Conservation (phyloP, 2,888 invertebrate genomes). For the Panzeria rudis region DNA sequence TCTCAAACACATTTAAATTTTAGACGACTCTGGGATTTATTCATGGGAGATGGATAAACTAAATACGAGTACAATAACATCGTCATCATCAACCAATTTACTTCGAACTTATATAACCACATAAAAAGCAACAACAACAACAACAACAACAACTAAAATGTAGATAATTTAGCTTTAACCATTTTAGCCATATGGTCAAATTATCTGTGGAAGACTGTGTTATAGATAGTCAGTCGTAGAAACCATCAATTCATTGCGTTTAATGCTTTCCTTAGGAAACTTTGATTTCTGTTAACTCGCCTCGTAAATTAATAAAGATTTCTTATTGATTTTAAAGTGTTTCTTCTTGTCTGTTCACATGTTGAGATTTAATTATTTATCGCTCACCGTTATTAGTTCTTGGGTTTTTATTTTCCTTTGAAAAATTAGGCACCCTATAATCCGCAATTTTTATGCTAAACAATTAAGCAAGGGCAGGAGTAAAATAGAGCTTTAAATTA, state of each 20-base stretch:
- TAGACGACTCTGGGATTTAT: background rate
- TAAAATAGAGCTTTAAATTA: too few species aligned
- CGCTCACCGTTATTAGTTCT: constrained; percentile 11
- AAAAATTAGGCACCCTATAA: constrained; percentile 14
- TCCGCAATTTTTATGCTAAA: background rate
- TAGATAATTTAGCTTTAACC: constrained; percentile 44
- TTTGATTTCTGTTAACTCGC: constrained; percentile 52
- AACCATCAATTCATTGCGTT: constrained; percentile 15
- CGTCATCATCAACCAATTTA: constrained; percentile 25
- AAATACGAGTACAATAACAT: constrained; percentile 12
- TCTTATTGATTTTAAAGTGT: constrained; percentile 72
- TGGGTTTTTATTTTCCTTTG: background rate
- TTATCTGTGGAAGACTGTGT: constrained; percentile 2
- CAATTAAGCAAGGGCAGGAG: too few species aligned
- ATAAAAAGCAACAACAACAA: constrained; percentile 2
- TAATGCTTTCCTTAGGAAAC: constrained; percentile 13
- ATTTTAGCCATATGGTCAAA: constrained; percentile 64
- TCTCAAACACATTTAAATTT: constrained; percentile 1
- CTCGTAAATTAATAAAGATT: constrained; percentile 71
- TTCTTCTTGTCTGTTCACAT: constrained; percentile 68
- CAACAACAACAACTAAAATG: constrained; percentile 15
- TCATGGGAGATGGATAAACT: constrained; percentile 29
- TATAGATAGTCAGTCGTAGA: background rate
- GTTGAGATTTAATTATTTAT: constrained; percentile 62
- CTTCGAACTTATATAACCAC: background rate